Evolutionary conservation across 2,797 vertebrate species (phyloP).

Genomic region (Sciurus vulgaris): DNA sequence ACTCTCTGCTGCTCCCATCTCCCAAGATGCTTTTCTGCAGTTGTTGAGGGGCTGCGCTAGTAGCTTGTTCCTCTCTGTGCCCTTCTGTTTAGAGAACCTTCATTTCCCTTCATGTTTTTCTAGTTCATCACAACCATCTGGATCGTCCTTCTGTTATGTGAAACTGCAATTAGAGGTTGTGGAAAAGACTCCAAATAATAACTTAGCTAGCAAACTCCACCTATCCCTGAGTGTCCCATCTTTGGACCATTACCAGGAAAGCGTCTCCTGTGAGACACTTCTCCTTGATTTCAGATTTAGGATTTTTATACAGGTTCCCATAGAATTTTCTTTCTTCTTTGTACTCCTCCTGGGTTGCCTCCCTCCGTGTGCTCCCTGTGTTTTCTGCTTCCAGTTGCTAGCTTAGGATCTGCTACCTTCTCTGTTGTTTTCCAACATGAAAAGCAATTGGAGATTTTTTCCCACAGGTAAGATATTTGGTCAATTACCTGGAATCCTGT

Average conservation of each 20-base stretch:
- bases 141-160: neutral
- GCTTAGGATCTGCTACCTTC: no score
- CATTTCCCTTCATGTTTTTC: neutral
- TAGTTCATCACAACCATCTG: neutral
- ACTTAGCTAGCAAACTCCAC: neutral
- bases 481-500: no score
- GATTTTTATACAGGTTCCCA: neutral
- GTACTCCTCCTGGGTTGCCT: neutral
- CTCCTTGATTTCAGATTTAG: neutral
- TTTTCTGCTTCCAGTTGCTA: neutral
- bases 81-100: neutral
- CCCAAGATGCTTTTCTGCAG: neutral
- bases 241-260: neutral
- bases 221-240: no score
- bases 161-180: neutral
- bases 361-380: neutral
- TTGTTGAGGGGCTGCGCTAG: neutral
- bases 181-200: neutral
- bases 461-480: no score
- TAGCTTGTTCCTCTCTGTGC: neutral
- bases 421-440: no score
- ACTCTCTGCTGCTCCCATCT: neutral
- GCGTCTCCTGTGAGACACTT: neutral
- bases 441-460: no score
- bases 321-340: neutral